Evolutionary conservation across 92 coral and sea anemone genomes (phyloP).

Genomic region (Epizoanthus ramosus): DNA sequence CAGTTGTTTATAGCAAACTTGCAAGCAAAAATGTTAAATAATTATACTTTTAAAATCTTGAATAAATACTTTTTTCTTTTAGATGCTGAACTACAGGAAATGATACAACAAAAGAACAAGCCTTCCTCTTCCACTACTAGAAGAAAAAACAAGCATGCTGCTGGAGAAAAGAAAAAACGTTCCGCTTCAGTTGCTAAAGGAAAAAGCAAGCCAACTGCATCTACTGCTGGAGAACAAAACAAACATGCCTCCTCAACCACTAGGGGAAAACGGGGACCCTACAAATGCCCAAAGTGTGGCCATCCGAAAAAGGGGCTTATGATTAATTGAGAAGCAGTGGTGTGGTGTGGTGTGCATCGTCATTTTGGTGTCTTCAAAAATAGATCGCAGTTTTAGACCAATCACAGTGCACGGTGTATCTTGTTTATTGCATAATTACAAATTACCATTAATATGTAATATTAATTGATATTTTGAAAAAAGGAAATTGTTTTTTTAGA

Average conservation of each 20-base stretch:
- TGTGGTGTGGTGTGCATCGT: too few species aligned
- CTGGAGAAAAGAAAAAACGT: background rate
- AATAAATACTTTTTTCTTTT: slow-evolving; percentile 9
- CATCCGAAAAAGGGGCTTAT: slow-evolving; percentile 9
- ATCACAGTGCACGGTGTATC: too few species aligned
- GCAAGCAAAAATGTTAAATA: too few species aligned
- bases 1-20: too few species aligned
- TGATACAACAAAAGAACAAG: slow-evolving; percentile 13
- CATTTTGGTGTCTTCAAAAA: too few species aligned
- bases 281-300: slow-evolving; percentile 24
- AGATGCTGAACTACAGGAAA: slow-evolving; percentile 24
- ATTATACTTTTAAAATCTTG: background rate
- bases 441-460: too few species aligned
- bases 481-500: too few species aligned
- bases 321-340: too few species aligned
- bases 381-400: too few species aligned
- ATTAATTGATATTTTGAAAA: too few species aligned
- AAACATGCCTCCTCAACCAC: background rate
- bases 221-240: slow-evolving; percentile 4
- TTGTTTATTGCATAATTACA: too few species aligned
- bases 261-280: slow-evolving; percentile 7
- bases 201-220: background rate
- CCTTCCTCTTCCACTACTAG: background rate
- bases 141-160: too few species aligned
- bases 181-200: background rate